These are phyloP conservation scores for Sporophila hypoxantha DNA, from an alignment of 2,113 vertebrate genomes.

Conservation along the genomic window DNA sequence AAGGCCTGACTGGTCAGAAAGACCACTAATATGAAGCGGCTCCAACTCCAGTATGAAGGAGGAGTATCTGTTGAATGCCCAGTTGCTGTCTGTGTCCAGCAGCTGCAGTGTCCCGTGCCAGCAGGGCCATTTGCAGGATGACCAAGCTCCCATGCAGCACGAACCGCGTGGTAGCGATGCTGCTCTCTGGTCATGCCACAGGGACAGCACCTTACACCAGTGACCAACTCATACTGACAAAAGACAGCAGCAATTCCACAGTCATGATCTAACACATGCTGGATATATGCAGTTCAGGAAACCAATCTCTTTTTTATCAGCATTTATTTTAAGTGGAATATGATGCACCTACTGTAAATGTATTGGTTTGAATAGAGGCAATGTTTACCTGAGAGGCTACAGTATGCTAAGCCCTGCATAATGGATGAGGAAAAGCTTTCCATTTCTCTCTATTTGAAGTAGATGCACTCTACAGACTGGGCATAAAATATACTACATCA, in stretches of 20 bases:
- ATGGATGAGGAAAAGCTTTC: not conserved
- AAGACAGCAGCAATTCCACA: not conserved
- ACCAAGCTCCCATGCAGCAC: not conserved
- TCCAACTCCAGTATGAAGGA: not conserved
- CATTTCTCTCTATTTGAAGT: not conserved
- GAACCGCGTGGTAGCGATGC: fast-evolving
- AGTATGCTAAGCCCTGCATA: not conserved
- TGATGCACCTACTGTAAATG: not conserved
- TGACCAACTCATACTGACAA: not conserved
- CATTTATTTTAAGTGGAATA: not conserved
- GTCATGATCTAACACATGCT: not conserved
- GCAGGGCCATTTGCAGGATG: not conserved
- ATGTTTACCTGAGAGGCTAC: not conserved
- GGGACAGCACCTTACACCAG: not conserved
- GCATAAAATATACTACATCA: not conserved
- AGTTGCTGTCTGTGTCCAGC: fast-evolving
- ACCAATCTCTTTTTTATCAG: not conserved
- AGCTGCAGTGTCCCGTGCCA: not conserved
- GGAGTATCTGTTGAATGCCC: not conserved
- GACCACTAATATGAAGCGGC: not conserved
- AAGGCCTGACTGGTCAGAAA: not conserved
- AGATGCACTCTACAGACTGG: not conserved
- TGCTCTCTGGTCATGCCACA: not conserved
- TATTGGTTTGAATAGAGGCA: not conserved
- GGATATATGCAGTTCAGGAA: not conserved